A percentile compares a stretch with the other conserved stretches of the same genome.
These are phyloP conservation scores for Nowickia ferox DNA, from an alignment of 2,888 invertebrate genomes.

Conservation along the genomic window DNA sequence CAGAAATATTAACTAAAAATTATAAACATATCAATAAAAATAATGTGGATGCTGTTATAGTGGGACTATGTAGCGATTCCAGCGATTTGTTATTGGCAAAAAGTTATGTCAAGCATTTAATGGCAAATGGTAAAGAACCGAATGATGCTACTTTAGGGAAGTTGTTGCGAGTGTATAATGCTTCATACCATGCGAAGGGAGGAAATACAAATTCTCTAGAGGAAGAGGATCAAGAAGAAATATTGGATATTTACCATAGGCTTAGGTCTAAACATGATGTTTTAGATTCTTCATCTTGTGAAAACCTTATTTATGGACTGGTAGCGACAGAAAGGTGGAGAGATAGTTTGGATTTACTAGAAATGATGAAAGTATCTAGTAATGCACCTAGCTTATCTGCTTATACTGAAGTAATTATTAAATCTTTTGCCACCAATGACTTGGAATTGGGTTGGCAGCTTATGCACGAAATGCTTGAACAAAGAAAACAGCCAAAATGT, in stretches of 20 bases:
- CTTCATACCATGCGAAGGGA: constrained; percentile 75
- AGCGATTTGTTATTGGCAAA: constrained; percentile 84
- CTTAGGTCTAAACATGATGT: constrained; percentile 84
- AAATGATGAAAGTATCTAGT: constrained; percentile 85
- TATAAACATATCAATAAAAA: constrained; percentile 77
- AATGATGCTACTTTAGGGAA: constrained; percentile 86
- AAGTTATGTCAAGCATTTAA: constrained; percentile 86
- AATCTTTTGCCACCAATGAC: constrained; percentile 84
- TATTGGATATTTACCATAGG: constrained; percentile 84
- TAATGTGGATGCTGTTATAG: constrained; percentile 86
- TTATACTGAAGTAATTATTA: constrained; percentile 85
- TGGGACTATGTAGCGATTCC: constrained; percentile 84
- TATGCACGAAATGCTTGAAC: constrained; percentile 85
- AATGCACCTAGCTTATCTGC: constrained; percentile 83
- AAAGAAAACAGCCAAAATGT: constrained; percentile 83
- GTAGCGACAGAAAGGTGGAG: constrained; percentile 87
- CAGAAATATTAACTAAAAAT: constrained; percentile 74
- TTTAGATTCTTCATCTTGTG: constrained; percentile 86
- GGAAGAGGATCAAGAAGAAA: constrained; percentile 84
- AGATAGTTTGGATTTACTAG: constrained; percentile 85
- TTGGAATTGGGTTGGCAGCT: constrained; percentile 85
- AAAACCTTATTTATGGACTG: constrained; percentile 86
- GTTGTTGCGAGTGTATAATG: constrained; percentile 85
- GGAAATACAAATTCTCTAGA: constrained; percentile 44
- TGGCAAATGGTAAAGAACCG: constrained; percentile 83